Conservation (phyloP, 2,888 invertebrate species). For the Tanytarsus gracilentus region DNA sequence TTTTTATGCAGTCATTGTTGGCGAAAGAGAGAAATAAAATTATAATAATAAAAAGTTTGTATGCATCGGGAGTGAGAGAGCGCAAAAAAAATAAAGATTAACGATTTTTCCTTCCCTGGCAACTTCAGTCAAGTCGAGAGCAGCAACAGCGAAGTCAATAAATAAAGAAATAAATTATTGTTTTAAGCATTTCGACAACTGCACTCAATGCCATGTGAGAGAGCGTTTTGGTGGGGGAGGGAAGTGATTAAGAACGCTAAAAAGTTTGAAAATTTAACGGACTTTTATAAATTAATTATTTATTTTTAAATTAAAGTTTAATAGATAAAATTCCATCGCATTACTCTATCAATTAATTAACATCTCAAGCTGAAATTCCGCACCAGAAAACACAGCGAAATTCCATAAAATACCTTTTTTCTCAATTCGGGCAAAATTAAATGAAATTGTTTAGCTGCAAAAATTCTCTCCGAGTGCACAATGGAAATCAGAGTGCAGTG, state of each 20-base stretch:
- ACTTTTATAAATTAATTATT: too few relatives aligned
- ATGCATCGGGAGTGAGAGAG: not conserved
- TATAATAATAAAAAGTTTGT: not conserved
- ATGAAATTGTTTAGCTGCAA: slow-evolving; percentile 2
- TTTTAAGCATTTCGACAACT: slow-evolving; percentile 21
- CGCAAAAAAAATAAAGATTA: slow-evolving; percentile 10
- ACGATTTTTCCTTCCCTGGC: slow-evolving; percentile 10
- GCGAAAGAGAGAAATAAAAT: not conserved
- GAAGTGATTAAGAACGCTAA: too few relatives aligned
- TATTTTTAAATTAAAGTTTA: too few relatives aligned
- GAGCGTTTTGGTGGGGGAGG: too few relatives aligned
- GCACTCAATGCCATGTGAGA: too few relatives aligned
- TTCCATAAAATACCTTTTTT: too few relatives aligned
- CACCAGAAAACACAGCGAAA: not conserved
- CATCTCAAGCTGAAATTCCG: slow-evolving; percentile 9
- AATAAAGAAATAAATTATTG: slow-evolving; percentile 27
- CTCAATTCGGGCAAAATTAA: not conserved
- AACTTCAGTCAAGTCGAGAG: not conserved
- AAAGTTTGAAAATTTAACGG: too few relatives aligned
- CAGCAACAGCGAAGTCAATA: not conserved
- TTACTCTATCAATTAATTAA: slow-evolving; percentile 20
- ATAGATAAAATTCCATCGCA: too few relatives aligned
- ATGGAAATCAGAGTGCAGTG: not conserved
- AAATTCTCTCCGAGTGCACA: not conserved
- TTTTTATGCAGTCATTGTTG: slow-evolving; percentile 3